Percentiles rank a stretch among this genome's conserved stretches.
Conservation (phyloP, 2,113 vertebrate species). For the Notarius quadriscutis region DNA sequence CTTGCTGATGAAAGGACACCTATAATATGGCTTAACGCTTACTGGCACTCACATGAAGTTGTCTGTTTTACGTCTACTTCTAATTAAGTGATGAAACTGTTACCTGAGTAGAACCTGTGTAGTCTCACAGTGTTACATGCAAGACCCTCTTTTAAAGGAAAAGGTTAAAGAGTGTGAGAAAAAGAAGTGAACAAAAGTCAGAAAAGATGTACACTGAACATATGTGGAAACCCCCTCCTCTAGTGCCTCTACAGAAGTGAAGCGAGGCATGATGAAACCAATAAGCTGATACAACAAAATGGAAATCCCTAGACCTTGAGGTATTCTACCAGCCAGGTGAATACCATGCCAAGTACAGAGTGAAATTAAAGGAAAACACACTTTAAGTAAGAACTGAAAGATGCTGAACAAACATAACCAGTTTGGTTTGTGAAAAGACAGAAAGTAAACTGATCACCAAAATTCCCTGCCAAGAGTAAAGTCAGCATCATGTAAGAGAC, state of each 20-base stretch:
- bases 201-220: neutral
- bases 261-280: constrained; percentile 22
- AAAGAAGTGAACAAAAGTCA: constrained; percentile 12
- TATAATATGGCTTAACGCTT: neutral
- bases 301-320: constrained; percentile 44
- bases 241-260: constrained; percentile 2
- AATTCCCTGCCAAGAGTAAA: neutral
- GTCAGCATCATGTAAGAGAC: neutral
- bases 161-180: too few species aligned
- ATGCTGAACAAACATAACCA: constrained; percentile 21
- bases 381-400: neutral
- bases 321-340: constrained; percentile 39
- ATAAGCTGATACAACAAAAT: constrained; percentile 33
- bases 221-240: constrained; percentile 50
- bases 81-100: neutral
- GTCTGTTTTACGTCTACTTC: neutral
- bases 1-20: neutral
- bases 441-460: neutral
- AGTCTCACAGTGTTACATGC: neutral
- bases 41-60: neutral
- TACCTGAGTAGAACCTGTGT: neutral
- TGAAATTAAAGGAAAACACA: constrained; percentile 7
- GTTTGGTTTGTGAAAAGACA: neutral
- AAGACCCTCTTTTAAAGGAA: constrained; percentile 45
- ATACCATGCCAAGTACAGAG: neutral